A percentile compares a stretch with the other conserved stretches of the same genome.
phyloP scores from a whole-genome alignment of 2,113 vertebrate species.

The Tragulus kanchil region DNA sequence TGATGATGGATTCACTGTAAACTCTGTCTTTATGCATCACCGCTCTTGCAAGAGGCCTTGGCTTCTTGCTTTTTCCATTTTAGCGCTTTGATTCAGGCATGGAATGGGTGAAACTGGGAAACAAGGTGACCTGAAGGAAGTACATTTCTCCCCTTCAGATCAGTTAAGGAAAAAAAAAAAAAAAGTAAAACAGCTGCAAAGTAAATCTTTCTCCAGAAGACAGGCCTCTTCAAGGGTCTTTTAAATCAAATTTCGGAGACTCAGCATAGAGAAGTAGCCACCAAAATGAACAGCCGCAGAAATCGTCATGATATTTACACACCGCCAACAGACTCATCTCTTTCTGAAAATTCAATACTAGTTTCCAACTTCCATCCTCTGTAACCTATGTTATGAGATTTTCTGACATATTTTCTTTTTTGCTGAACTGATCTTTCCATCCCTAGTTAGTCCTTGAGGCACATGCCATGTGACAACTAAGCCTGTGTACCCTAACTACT shows the following conservation, averaged over 20 bases:
- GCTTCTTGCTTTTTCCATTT: neutral
- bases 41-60: neutral
- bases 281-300: neutral
- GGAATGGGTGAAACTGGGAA: neutral
- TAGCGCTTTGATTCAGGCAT: neutral
- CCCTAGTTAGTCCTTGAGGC: neutral
- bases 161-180: neutral
- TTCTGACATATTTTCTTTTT: constrained; percentile 67
- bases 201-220: constrained; percentile 37
- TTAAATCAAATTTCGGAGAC: constrained; percentile 63
- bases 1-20: neutral
- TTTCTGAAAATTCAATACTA: constrained; percentile 46
- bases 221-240: neutral
- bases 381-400: constrained; percentile 70
- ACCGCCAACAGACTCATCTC: constrained; percentile 2
- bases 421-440: constrained; percentile 79
- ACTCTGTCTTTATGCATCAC: neutral
- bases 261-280: neutral
- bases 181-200: neutral
- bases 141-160: neutral
- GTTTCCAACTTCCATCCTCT: constrained; percentile 8
- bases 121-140: neutral
- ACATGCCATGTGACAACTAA: neutral
- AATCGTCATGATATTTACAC: constrained; percentile 48
- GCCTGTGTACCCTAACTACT: neutral